Percentiles rank a stretch among this genome's conserved stretches.
These are phyloP conservation scores for Mormyrus iriodes DNA, from an alignment of 2,113 vertebrate genomes.

Conservation along the genomic window DNA sequence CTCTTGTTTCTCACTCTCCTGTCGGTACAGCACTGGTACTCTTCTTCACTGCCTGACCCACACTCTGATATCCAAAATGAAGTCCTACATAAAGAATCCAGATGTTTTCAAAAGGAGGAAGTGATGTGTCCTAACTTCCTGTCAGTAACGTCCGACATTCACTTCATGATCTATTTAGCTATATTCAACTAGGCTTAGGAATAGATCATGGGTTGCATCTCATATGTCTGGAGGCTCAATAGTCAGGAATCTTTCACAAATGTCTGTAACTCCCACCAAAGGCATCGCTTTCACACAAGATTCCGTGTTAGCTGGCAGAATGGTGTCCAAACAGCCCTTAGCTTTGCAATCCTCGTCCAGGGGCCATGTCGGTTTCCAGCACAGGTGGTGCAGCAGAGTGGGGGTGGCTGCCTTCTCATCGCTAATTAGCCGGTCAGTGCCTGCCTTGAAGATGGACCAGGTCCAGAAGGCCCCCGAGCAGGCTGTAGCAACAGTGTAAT, in stretches of 20 bases:
- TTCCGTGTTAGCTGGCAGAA: background rate
- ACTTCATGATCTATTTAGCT: background rate
- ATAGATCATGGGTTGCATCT: background rate
- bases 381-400: background rate
- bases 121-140: background rate
- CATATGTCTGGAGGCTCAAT: background rate
- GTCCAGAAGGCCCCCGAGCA: background rate
- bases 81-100: background rate
- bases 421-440: conserved; percentile 20
- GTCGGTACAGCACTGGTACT: background rate
- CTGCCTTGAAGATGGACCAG: background rate
- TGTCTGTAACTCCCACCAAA: background rate
- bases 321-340: background rate
- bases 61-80: background rate
- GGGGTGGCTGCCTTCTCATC: background rate
- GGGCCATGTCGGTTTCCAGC: background rate
- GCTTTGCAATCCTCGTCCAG: no score
- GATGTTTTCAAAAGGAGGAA: background rate
- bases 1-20: background rate
- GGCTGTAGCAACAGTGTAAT: background rate
- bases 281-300: background rate
- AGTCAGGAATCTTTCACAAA: background rate
- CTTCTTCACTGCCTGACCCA: background rate
- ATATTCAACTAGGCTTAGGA: background rate
- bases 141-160: background rate